A percentile compares a stretch with the other conserved stretches of the same genome.
Evolutionary conservation across 2,113 vertebrate species (phyloP).

Genomic region (Platichthys stellatus): DNA sequence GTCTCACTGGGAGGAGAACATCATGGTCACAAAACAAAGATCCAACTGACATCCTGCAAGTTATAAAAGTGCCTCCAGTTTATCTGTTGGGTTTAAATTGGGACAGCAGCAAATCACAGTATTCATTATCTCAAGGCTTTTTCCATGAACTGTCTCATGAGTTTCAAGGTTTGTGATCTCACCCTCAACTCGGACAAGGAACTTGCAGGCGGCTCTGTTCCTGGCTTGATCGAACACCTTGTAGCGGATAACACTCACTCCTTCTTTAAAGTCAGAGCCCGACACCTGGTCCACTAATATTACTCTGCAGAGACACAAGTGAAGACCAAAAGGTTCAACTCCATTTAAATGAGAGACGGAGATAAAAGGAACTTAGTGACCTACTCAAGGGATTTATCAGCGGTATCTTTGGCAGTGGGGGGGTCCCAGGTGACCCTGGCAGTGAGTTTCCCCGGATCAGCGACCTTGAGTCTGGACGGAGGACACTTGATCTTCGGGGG

Average conservation of each 20-base stretch:
- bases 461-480: slow-evolving; percentile 87
- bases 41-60: background rate
- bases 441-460: slow-evolving; percentile 91
- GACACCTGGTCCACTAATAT: slow-evolving; percentile 87
- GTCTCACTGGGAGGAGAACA: slow-evolving; percentile 82
- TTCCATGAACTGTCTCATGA: background rate
- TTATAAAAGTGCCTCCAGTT: background rate
- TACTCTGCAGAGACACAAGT: slow-evolving; percentile 78
- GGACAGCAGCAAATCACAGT: background rate
- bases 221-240: slow-evolving; percentile 90
- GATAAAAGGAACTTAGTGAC: slow-evolving; percentile 3
- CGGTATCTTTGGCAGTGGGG: slow-evolving; percentile 89
- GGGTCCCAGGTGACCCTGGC: slow-evolving; percentile 90
- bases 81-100: background rate
- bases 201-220: slow-evolving; percentile 96
- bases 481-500: slow-evolving; percentile 96
- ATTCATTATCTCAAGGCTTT: background rate
- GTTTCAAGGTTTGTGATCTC: slow-evolving; percentile 19
- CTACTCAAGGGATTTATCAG: slow-evolving; percentile 89
- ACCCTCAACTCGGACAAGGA: slow-evolving; percentile 92
- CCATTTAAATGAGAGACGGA: background rate
- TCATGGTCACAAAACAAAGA: background rate
- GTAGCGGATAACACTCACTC: slow-evolving; percentile 89
- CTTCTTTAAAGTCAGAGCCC: slow-evolving; percentile 88
- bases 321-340: background rate